A percentile compares a stretch with the other conserved stretches of the same genome.
phyloP scores from a whole-genome alignment of 2,797 vertebrate genomes.

The Microctenopoma stevenorrisi region DNA sequence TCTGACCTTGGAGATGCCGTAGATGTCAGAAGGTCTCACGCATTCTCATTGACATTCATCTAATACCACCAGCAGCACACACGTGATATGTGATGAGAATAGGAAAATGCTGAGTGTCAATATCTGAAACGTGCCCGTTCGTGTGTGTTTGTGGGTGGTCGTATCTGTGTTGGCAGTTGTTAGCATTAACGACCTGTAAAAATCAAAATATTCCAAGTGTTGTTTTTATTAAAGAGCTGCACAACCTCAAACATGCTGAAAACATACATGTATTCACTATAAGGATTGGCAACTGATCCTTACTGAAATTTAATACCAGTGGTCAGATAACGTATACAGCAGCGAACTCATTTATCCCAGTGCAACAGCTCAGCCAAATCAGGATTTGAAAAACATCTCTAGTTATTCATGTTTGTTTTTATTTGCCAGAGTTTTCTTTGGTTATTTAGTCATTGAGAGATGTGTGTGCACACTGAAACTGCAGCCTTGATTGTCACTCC shows the following conservation, averaged over 20 bases:
- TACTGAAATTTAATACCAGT: conserved; percentile 1
- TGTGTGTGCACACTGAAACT: no score
- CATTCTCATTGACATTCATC: conserved; percentile 76
- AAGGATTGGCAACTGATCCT: background rate
- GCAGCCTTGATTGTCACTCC: no score
- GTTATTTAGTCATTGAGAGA: no score
- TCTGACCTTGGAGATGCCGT: conserved; percentile 75
- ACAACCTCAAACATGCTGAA: conserved; percentile 8
- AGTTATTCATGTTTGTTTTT: background rate
- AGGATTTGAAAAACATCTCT: background rate
- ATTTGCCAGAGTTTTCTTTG: conserved; percentile 3
- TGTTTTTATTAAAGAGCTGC: conserved; percentile 25
- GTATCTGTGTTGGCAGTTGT: conserved; percentile 45
- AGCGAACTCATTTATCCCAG: background rate
- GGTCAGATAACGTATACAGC: background rate
- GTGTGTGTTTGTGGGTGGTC: conserved; percentile 27
- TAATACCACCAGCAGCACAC: conserved; percentile 61
- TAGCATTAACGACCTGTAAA: conserved; percentile 65
- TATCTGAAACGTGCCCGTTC: conserved; percentile 65
- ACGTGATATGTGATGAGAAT: conserved; percentile 78
- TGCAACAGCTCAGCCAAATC: background rate
- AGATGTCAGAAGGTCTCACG: conserved; percentile 69
- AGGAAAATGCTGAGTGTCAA: conserved; percentile 67
- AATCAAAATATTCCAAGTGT: conserved; percentile 37
- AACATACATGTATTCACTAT: conserved; percentile 13